Base-by-base conservation (phyloP, 30 jellyfish, hydroid and myxozoan species). In the Calvadosia cruxmelitensis region DNA sequence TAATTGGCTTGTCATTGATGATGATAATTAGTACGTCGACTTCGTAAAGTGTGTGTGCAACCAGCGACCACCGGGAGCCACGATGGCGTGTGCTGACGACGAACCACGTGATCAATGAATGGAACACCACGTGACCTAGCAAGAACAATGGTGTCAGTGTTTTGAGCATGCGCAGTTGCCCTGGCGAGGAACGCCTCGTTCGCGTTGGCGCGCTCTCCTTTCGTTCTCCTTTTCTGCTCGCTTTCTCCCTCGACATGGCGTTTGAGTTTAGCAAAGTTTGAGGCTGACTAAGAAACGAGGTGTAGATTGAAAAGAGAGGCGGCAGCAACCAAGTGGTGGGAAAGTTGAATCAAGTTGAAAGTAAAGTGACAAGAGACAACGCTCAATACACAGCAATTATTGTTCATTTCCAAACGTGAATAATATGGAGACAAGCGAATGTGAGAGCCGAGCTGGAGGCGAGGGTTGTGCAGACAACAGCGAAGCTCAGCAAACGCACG, bases 181-280 rank as follows among this genome's bases (percentile, higher is more conserved):
- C 20, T 42, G 57, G 20, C 10, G 10, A 42, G 57, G 57, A 42
- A 42, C 57, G 57, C 57, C 57, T 42, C 57, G 57, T 42, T 42
- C 57, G 57, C 57, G 57, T 42, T 42, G 57, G 57, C 93, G 93
- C 93, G 85, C 72, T 82, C 80, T 72, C 72, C 85, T 65, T 78
- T 77, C 93, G 66, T 68, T 53, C 93, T n/a, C n/a, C n/a, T n/a
- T n/a, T n/a, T n/a, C n/a, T n/a, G 72, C 72, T 82, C 93, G 49
- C 67, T 66, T 75, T 80, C 65, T 70, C 77, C 70, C 93, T 80
- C 93, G 93, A 80, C 93, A 80, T 80, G 84, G 93, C 84, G 93
- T 77, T 76, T 68, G 93, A 82, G 77, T 77, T 77, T 31, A 27
- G 36, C 50, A 49, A 50, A 48, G 52, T 13, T 33, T 50, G 81